phyloP scores from a whole-genome alignment of 53 echinoderm and acorn worm genomes.

The Paracentrotus lividus region DNA sequence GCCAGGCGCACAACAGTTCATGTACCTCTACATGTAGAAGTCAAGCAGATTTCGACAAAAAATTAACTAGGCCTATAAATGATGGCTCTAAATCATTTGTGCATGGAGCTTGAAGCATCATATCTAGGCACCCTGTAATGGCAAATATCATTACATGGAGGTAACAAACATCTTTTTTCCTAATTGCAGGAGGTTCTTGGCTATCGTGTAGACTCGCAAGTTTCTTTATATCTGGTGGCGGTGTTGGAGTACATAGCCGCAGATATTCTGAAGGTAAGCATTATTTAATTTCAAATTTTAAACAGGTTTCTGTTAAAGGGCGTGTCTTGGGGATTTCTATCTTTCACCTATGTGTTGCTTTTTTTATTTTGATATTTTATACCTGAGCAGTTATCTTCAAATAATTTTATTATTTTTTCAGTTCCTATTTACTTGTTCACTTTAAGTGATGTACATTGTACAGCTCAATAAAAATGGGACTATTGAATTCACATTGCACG shows the following conservation, averaged over 20 bases:
- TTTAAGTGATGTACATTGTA: too few relatives aligned
- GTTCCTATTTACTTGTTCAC: too few relatives aligned
- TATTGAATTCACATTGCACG: too few relatives aligned
- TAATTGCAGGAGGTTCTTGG: constrained; percentile 89
- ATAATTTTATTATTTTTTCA: too few relatives aligned
- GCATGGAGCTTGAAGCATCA: neutral
- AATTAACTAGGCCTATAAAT: neutral
- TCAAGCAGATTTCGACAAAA: neutral
- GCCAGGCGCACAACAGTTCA: too few relatives aligned
- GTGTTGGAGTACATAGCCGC: constrained; percentile 98
- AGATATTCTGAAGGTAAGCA: constrained; percentile 95
- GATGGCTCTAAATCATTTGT: neutral
- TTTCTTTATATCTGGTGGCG: constrained; percentile 94
- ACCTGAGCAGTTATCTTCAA: too few relatives aligned
- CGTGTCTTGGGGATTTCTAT: too few relatives aligned
- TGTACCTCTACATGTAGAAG: too few relatives aligned
- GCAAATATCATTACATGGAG: neutral
- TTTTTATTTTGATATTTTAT: too few relatives aligned
- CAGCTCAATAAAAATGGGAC: too few relatives aligned
- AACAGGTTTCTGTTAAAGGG: too few relatives aligned
- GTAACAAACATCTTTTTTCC: constrained; percentile 27
- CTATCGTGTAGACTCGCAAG: constrained; percentile 95
- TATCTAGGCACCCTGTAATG: neutral
- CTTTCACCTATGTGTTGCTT: too few relatives aligned
- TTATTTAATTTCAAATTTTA: neutral